Evolutionary conservation across 1,140 invertebrate genomes (phyloP).

Genomic region (Choristoneura fumiferana): DNA sequence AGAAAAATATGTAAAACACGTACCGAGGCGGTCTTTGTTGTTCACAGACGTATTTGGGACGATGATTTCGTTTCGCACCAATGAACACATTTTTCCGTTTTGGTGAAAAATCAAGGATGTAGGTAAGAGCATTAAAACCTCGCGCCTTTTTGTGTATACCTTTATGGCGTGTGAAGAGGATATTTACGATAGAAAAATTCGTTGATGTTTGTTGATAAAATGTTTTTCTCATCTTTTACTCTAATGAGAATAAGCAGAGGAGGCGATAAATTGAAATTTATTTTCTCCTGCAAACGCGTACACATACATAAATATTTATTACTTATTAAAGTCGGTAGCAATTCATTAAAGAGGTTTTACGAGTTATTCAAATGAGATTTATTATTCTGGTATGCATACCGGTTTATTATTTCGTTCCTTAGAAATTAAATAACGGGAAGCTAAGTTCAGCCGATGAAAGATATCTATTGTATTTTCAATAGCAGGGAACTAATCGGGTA

Average conservation of each 20-base stretch:
- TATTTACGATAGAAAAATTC: constrained; percentile 47
- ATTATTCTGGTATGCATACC: constrained; percentile 33
- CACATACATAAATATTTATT: constrained; percentile 58
- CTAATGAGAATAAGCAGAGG: constrained; percentile 48
- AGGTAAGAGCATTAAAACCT: constrained; percentile 58
- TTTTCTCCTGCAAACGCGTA: constrained; percentile 40
- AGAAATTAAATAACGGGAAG: constrained; percentile 28
- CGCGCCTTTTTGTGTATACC: constrained; percentile 41
- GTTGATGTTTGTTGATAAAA: constrained; percentile 48
- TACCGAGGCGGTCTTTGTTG: constrained; percentile 53
- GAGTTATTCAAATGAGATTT: constrained; percentile 53
- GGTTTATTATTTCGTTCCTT: constrained; percentile 30
- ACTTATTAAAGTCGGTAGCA: constrained; percentile 52
- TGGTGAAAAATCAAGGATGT: constrained; percentile 47
- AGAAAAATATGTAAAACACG: constrained; percentile 66
- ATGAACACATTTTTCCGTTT: constrained; percentile 64
- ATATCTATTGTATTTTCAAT: constrained; percentile 48
- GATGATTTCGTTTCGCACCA: constrained; percentile 63
- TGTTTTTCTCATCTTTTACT: constrained; percentile 48
- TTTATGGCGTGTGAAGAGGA: constrained; percentile 40
- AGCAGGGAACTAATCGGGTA: constrained; percentile 54
- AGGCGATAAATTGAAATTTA: constrained; percentile 55
- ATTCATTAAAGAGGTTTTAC: constrained; percentile 54
- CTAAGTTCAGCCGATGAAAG: constrained; percentile 41
- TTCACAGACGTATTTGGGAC: constrained; percentile 55